These are phyloP conservation scores for Bubo blakistoni DNA, from an alignment of 2,113 vertebrate species.

Conservation along the genomic window DNA sequence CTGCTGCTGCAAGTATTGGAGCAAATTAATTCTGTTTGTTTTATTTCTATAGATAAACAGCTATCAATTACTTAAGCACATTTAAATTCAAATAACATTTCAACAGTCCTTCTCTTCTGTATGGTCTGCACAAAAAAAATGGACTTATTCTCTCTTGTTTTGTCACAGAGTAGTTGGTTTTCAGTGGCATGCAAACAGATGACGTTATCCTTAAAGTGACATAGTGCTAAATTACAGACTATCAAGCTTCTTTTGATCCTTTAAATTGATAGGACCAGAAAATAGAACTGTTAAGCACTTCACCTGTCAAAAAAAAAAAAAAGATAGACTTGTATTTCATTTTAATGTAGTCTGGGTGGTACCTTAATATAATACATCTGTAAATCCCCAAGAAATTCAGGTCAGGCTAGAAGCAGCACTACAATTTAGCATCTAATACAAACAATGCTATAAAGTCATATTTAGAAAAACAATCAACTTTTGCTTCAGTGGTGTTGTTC, in stretches of 20 bases:
- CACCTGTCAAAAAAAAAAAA: neutral
- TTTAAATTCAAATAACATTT: neutral
- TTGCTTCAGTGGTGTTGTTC: neutral
- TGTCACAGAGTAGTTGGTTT: neutral
- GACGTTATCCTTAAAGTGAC: neutral
- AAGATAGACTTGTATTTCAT: neutral
- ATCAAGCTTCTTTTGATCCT: neutral
- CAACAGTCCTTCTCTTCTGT: neutral
- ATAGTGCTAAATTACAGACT: neutral
- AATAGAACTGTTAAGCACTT: constrained; percentile 2
- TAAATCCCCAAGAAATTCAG: constrained; percentile 28
- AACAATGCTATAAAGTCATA: neutral
- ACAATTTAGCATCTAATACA: neutral
- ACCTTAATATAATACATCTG: neutral
- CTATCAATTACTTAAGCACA: neutral
- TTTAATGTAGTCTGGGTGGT: constrained; percentile 6
- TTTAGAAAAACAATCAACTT: neutral
- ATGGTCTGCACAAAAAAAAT: neutral
- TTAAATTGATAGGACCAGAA: neutral
- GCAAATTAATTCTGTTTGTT: neutral
- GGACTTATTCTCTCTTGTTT: neutral
- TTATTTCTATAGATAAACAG: neutral
- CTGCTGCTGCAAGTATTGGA: neutral
- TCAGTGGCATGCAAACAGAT: neutral
- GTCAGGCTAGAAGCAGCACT: neutral